Conservation (phyloP, 2,797 vertebrate genomes). For the Eutrigla gurnardus region DNA sequence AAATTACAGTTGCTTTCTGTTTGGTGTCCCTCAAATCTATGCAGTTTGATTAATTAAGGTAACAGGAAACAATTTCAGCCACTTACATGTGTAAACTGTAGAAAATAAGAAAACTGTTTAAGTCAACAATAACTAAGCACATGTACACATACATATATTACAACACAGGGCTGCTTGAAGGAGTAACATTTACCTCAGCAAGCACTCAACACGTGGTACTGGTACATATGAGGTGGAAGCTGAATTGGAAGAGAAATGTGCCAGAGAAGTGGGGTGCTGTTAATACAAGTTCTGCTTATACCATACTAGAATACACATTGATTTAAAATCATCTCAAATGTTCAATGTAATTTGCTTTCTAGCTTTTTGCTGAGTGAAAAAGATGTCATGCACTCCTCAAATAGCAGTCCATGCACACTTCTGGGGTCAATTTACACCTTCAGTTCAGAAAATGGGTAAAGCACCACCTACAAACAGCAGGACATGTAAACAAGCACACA, state of each 20-base stretch:
- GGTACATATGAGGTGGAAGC: not conserved
- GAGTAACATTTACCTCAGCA: constrained; percentile 36
- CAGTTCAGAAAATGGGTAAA: constrained; percentile 40
- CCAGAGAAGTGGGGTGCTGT: not conserved
- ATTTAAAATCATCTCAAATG: not conserved
- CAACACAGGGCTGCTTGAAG: not conserved
- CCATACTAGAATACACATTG: not conserved
- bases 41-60: constrained; percentile 14
- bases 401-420: constrained; percentile 9
- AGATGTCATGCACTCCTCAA: constrained; percentile 1
- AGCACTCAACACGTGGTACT: not conserved
- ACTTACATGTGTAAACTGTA: constrained; percentile 3
- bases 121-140: constrained; percentile 22
- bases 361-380: not conserved
- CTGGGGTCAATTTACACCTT: constrained; percentile 40
- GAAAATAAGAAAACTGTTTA: constrained; percentile 21
- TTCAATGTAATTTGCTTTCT: not conserved
- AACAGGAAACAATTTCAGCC: not conserved
- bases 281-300: not conserved
- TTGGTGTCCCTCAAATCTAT: constrained; percentile 22
- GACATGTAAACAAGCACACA: constrained; percentile 70
- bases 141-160: not conserved
- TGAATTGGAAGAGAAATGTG: not conserved
- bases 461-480: constrained; percentile 45
- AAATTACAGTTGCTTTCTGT: constrained; percentile 45